Base-by-base conservation (phyloP, 1,140 invertebrate species). In the Bombus breviceps region DNA sequence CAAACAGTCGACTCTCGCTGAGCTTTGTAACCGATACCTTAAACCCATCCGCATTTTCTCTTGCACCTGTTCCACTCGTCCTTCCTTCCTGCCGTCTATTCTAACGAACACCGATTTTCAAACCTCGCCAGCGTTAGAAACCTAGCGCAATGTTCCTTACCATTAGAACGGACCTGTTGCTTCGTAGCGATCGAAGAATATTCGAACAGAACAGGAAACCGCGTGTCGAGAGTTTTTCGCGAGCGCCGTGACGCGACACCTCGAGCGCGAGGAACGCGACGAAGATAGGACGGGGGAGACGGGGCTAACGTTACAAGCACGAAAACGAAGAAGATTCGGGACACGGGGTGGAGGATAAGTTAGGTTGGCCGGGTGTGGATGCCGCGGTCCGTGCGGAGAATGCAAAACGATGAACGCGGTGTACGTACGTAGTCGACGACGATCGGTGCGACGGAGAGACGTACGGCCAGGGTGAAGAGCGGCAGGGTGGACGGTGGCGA, bases 1-100 rank as follows among this genome's bases (percentile, higher is more conserved):
- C 69, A 73, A 76, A 77, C 32, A 76, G 62, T 80, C 82, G 81
- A 22, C 66, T 73, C 86, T 78, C 32, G 64, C 53, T 69, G 76
- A 72, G 86, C 83, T 89, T 88, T 75, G 86, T 89, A 89, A 89
- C 86, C 73, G 84, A 90, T 88, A 90, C 69, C 76, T 82, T 78
- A 59, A 75, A 83, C 72, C 59, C 72, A 85, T 73, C 71, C 68
- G 53, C 25, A 39, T 81, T 81, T 66, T 64, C 41, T 64, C 18
- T 22, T 77, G 41, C 69, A 79, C 66, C 81, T 83, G 68, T 84
- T 43, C 57, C 28, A 25, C 25, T 34, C 6, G 4, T 32, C 0
- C 25, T 62, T n/a, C 3, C 28, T 62, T 53, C 32, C 32, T 34
- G 32, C 28, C 25, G 28, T 18, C 22, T 34, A 25, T 53, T n/a